Evolutionary conservation across 2,888 invertebrate species (phyloP), one percentile per base, ranked within the genome.

Genomic region (Xanthorhoe spadicearia): DNA sequence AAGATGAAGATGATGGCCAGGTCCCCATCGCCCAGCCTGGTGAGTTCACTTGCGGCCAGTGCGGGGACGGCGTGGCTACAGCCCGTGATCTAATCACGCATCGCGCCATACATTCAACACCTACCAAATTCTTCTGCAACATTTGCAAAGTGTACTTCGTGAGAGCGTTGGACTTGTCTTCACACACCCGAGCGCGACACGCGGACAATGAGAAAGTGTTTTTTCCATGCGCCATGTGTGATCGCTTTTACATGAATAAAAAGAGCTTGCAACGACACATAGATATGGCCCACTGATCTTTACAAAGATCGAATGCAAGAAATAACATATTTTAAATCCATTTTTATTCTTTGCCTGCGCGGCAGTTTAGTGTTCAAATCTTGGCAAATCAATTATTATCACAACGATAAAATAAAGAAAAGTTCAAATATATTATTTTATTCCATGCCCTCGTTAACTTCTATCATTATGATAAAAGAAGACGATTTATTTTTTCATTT

Each of bases 201-300:
- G 74, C 91, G 0, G 91, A 92, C 70, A 93, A 92, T 76, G 91
- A 93, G 13, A 94, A 93, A 68, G 89, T 92, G n/a, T 93, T 94
- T 61, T 94, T 93, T 83, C 94, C 93, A 0, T 95, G 95, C 79
- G 93, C 91, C 68, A 91, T 94, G 85, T 95, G 95, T 75, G 93
- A 94, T 64, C 90, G 94, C 4, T 94, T 94, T 74, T 94, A 94
- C 72, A 93, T 94, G 86, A 94, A 92, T 76, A 93, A 91, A 74
- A 88, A 90, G 70, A 93, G 94, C 61, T 89, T 95, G 71, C 92
- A 93, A 54, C 88, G 94, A 35, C 94, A 95, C 80, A 93, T 94
- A 70, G 88, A 93, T 57, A 90, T 90, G 80, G 88, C 92, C 13
- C 95, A 95, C 83, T 92, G 90, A 93, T 86, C 62, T 23, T 71